Evolutionary conservation across 2,888 invertebrate species (phyloP).

Genomic region (Drosophila mimetica): DNA sequence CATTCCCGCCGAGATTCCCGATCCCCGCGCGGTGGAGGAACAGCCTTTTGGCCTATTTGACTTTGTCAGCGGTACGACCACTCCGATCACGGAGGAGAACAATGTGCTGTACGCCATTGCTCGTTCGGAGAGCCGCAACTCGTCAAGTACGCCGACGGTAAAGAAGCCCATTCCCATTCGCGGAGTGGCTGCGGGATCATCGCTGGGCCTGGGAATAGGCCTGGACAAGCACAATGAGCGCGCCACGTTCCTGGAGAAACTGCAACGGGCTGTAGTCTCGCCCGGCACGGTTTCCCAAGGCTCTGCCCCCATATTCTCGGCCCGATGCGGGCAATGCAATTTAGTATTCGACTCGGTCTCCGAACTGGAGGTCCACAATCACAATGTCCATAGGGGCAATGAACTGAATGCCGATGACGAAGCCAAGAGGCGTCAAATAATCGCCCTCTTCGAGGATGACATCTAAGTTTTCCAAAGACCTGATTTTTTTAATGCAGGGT

Average conservation of each 20-base stretch:
- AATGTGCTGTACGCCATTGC: slow-evolving; percentile 81
- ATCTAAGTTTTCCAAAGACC: slow-evolving; percentile 47
- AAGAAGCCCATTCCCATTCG: slow-evolving; percentile 78
- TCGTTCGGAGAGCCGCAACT: slow-evolving; percentile 74
- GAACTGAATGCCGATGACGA: slow-evolving; percentile 54
- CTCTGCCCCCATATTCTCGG: slow-evolving; percentile 62
- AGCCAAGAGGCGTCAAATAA: slow-evolving; percentile 79
- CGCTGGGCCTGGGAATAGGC: slow-evolving; percentile 5
- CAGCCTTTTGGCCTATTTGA: slow-evolving; percentile 8
- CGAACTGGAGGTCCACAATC: slow-evolving; percentile 82
- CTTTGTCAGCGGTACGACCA: slow-evolving; percentile 46
- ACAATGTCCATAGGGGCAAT: slow-evolving; percentile 63
- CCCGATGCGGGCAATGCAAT: slow-evolving; percentile 82
- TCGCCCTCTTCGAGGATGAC: slow-evolving; percentile 82
- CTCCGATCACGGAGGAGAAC: slow-evolving; percentile 76
- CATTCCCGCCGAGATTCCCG: slow-evolving; percentile 17
- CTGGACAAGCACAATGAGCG: slow-evolving; percentile 53
- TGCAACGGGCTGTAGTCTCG: slow-evolving; percentile 67
- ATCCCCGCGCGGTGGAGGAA: slow-evolving; percentile 16
- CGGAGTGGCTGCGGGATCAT: slow-evolving; percentile 10
- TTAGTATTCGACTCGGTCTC: slow-evolving; percentile 78
- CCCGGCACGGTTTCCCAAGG: slow-evolving; percentile 17
- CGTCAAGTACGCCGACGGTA: slow-evolving; percentile 50
- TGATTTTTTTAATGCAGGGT: slow-evolving; percentile 4
- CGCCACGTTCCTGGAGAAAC: slow-evolving; percentile 74